Evolutionary conservation across 2,888 invertebrate genomes (phyloP).

Genomic region (Agrilus biguttatus): DNA sequence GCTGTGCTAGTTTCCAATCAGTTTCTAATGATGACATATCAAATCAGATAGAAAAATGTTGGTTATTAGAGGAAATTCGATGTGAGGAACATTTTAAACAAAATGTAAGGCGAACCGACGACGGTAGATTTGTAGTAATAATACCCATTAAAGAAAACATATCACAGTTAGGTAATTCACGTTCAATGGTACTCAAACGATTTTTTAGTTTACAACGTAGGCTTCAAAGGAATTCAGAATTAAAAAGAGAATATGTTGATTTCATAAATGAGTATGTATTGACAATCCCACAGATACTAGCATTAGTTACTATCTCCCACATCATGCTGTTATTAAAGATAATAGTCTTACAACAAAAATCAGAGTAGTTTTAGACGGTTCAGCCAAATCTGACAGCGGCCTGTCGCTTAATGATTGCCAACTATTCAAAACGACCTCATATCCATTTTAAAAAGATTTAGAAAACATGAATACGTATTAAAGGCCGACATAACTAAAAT

Average conservation of each 20-base stretch:
- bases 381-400: constrained; percentile 4
- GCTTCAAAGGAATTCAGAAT: constrained; percentile 7
- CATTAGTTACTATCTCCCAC: constrained; percentile 9
- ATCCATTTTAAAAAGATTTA: background rate
- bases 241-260: constrained; percentile 6
- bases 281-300: background rate
- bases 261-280: constrained; percentile 4
- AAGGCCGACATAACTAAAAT: too few species aligned
- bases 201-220: constrained; percentile 10
- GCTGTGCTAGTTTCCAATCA: too few species aligned
- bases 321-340: constrained; percentile 20
- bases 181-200: constrained; percentile 9
- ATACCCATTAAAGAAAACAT: constrained; percentile 11
- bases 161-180: constrained; percentile 10
- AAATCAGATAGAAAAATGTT: constrained; percentile 11
- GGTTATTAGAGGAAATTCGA: constrained; percentile 15
- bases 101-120: constrained; percentile 8
- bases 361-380: constrained; percentile 18
- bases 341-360: constrained; percentile 14
- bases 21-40: too few species aligned
- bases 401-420: too few species aligned
- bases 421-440: constrained; percentile 16
- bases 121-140: constrained; percentile 14
- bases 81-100: constrained; percentile 13
- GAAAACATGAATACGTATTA: too few species aligned